Evolutionary conservation across 2,888 invertebrate genomes (phyloP).

Genomic region (Drosophila lacicola): DNA sequence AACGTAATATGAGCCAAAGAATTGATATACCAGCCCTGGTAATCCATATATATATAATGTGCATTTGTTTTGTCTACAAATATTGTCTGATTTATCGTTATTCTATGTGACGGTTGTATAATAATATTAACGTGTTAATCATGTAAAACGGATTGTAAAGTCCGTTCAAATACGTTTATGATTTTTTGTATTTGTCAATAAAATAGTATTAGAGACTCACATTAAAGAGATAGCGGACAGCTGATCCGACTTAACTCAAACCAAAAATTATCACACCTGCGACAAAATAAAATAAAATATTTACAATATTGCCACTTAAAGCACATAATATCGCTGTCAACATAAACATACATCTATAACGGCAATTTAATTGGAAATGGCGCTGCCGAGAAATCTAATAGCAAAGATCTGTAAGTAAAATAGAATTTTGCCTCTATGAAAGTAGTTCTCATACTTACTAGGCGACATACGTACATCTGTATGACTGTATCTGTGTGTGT

Average conservation of each 20-base stretch:
- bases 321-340: slow-evolving; percentile 8
- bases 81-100: slow-evolving; percentile 42
- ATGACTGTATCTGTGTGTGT: slow-evolving; percentile 2
- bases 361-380: slow-evolving; percentile 83
- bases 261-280: slow-evolving; percentile 65
- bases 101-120: slow-evolving; percentile 34
- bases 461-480: slow-evolving; percentile 1
- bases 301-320: slow-evolving; percentile 26
- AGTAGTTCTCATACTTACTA: slow-evolving; percentile 38
- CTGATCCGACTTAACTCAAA: slow-evolving; percentile 42
- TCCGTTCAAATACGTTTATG: slow-evolving; percentile 22
- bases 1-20: slow-evolving; percentile 9
- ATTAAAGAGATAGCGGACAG: slow-evolving; percentile 49
- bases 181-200: slow-evolving; percentile 32
- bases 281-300: slow-evolving; percentile 61
- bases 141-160: slow-evolving; percentile 36
- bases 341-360: slow-evolving; percentile 36
- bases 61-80: slow-evolving; percentile 69
- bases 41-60: slow-evolving; percentile 53
- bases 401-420: slow-evolving; percentile 85
- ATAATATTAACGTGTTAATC: slow-evolving; percentile 31
- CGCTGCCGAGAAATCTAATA: slow-evolving; percentile 84
- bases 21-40: slow-evolving; percentile 51
- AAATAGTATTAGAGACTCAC: slow-evolving; percentile 13
- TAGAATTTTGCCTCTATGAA: slow-evolving; percentile 40